phyloP scores from a whole-genome alignment of 2,113 vertebrate genomes.

The Garra rufa region DNA sequence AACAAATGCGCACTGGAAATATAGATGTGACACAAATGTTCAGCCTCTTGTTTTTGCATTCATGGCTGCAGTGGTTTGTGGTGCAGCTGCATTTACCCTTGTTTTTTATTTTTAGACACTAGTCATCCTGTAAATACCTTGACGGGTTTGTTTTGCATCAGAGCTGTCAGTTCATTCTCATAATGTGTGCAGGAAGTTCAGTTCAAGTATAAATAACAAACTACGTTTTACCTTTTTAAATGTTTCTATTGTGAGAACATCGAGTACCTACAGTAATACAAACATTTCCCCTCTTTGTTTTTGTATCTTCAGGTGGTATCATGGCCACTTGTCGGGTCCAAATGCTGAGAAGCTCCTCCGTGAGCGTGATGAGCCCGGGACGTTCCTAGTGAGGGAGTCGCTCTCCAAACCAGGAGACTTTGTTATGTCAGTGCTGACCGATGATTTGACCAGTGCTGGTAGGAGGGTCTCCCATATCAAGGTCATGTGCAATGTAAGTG shows the following conservation, averaged over 20 bases:
- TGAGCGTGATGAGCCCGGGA: slow-evolving; percentile 82
- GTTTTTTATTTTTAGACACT: background rate
- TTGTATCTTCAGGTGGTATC: slow-evolving; percentile 84
- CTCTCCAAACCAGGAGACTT: slow-evolving; percentile 96
- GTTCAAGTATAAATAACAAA: background rate
- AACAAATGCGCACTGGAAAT: background rate
- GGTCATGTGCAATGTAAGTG: slow-evolving; percentile 88
- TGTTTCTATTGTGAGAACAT: background rate
- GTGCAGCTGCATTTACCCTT: background rate
- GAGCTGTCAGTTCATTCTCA: background rate
- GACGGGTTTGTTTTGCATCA: slow-evolving; percentile 3
- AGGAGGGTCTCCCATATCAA: slow-evolving; percentile 92
- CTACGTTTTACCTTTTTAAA: background rate
- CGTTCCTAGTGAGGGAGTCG: slow-evolving; percentile 93
- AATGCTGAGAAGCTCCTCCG: slow-evolving; percentile 89
- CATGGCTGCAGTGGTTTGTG: background rate
- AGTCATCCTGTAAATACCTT: background rate
- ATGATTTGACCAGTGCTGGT: slow-evolving; percentile 72
- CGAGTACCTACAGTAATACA: background rate
- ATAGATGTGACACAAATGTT: background rate
- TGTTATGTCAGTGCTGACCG: slow-evolving; percentile 88
- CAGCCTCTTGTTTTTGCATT: background rate
- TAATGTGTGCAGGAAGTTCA: background rate
- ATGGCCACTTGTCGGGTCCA: slow-evolving; percentile 90
- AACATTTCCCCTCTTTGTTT: background rate